phyloP scores from a whole-genome alignment of 2,797 vertebrate species.

The Varecia variegata region DNA sequence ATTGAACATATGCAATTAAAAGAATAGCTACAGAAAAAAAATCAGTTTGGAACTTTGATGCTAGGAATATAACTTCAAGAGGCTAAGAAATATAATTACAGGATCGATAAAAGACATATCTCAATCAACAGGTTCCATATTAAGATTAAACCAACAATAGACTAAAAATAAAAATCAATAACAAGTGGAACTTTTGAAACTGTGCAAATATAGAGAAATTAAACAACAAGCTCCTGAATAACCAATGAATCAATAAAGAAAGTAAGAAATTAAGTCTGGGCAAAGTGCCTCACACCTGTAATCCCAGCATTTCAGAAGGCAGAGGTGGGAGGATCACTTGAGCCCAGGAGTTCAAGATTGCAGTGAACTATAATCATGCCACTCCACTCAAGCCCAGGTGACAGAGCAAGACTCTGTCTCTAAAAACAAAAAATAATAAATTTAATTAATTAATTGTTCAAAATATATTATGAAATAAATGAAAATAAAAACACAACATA shows the following conservation, averaged over 20 bases:
- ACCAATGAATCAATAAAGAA: not conserved
- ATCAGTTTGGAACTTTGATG: not conserved
- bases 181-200: not conserved
- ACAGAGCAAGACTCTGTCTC: not conserved
- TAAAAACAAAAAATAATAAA: not conserved
- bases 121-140: not conserved
- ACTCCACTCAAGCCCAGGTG: not conserved
- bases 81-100: not conserved
- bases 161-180: not conserved
- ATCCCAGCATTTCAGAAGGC: not conserved
- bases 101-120: not conserved
- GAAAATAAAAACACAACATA: not conserved
- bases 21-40: not conserved
- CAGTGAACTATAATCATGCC: not conserved
- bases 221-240: not conserved
- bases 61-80: not conserved
- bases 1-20: not conserved
- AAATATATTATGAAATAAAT: not conserved
- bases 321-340: not conserved
- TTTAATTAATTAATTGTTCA: not conserved
- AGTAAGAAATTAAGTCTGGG: not conserved
- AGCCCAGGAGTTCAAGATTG: not conserved
- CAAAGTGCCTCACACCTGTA: not conserved
- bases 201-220: not conserved
- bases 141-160: not conserved